Percentiles rank a stretch among this genome's conserved stretches.
These are phyloP conservation scores for Rhinogobio ventralis DNA, from an alignment of 2,797 vertebrate species.

Conservation along the genomic window DNA sequence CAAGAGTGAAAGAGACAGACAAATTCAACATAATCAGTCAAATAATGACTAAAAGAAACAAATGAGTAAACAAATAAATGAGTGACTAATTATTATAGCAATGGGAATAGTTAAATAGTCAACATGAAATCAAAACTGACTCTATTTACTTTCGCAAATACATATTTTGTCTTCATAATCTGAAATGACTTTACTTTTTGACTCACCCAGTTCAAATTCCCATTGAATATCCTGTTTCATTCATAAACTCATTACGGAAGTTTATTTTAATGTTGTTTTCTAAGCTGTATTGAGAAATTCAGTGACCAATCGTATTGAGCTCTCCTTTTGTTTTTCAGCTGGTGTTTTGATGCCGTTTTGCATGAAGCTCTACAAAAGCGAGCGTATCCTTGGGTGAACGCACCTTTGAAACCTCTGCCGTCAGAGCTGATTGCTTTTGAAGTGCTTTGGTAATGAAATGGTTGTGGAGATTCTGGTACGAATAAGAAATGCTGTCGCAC, in stretches of 20 bases:
- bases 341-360: slow-evolving; percentile 25
- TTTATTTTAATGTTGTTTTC: not conserved
- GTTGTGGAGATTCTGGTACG: slow-evolving; percentile 35
- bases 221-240: not conserved
- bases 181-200: not conserved
- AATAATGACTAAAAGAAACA: slow-evolving; percentile 4
- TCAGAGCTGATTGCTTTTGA: slow-evolving; percentile 50
- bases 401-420: slow-evolving; percentile 33
- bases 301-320: not conserved
- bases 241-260: not conserved
- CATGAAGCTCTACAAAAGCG: slow-evolving; percentile 34
- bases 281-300: not conserved
- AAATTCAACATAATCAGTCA: slow-evolving; percentile 20
- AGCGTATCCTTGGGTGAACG: slow-evolving; percentile 21
- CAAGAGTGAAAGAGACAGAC: slow-evolving; percentile 16
- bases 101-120: not conserved
- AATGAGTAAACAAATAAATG: slow-evolving; percentile 2
- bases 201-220: not conserved
- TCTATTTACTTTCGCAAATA: not conserved
- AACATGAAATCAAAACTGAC: not conserved
- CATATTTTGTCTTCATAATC: not conserved
- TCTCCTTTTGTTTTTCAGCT: slow-evolving; percentile 28
- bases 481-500: slow-evolving; percentile 30
- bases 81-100: not conserved
- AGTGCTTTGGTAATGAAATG: slow-evolving; percentile 50